Evolutionary conservation across 2,797 vertebrate genomes (phyloP).

Genomic region (Ibycter americanus): DNA sequence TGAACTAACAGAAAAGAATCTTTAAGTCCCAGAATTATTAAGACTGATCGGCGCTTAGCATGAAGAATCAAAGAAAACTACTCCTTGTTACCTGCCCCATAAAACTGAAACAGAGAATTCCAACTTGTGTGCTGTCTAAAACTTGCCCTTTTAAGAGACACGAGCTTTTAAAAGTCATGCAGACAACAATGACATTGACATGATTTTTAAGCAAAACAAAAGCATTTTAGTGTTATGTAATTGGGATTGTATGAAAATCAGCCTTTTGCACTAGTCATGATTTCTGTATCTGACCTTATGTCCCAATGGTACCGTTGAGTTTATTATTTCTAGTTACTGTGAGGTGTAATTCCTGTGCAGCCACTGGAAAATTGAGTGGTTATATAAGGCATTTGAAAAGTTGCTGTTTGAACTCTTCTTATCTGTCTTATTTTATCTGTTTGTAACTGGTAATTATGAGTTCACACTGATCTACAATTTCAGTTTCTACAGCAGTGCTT

Average conservation of each 20-base stretch:
- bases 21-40: not conserved
- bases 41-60: not conserved
- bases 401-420: conserved; percentile 1
- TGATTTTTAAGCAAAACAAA: not conserved
- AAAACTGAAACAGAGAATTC: not conserved
- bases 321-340: not conserved
- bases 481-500: not conserved
- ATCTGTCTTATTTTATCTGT: conserved; percentile 23
- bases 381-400: conserved; percentile 8
- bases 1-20: not conserved
- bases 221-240: not conserved
- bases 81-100: not conserved
- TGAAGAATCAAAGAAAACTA: not conserved
- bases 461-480: not conserved
- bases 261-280: not conserved
- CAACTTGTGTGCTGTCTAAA: not conserved
- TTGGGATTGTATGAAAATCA: not conserved
- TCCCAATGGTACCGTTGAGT: rapidly evolving
- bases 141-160: not conserved
- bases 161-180: not conserved
- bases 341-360: conserved; percentile 12
- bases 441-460: conserved; percentile 34
- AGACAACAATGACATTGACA: not conserved
- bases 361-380: conserved; percentile 1
- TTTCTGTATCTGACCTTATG: not conserved